A percentile compares a stretch with the other conserved stretches of the same genome.
Evolutionary conservation across 2,797 vertebrate species (phyloP).

Genomic region (Triplophysa yarkandensis): DNA sequence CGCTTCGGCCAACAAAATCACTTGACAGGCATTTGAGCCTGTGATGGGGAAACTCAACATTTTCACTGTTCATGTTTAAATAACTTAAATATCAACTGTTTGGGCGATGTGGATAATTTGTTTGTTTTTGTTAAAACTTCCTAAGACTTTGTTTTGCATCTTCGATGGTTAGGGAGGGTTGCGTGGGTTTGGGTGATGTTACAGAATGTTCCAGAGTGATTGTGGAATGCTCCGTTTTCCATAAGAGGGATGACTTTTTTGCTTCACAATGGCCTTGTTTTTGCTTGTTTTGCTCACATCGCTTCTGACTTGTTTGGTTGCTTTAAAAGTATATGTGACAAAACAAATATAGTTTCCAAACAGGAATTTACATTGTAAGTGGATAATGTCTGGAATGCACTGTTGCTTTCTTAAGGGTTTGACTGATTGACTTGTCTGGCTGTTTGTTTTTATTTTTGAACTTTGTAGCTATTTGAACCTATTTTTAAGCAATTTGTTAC

Average conservation of each 20-base stretch:
- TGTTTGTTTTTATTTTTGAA: constrained; percentile 5
- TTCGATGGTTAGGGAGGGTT: constrained; percentile 38
- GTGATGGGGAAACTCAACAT: neutral
- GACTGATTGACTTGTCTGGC: constrained; percentile 6
- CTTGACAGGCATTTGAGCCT: neutral
- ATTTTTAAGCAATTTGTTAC: no score
- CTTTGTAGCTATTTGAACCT: no score
- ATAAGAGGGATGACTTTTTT: constrained; percentile 17
- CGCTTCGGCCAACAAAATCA: neutral
- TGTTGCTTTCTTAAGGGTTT: constrained; percentile 5
- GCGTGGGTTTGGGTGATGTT: constrained; percentile 56
- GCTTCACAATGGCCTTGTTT: constrained; percentile 23
- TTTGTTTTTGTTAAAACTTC: constrained; percentile 12
- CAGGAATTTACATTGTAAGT: constrained; percentile 38
- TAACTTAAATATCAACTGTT: constrained; percentile 5
- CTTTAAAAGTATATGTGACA: constrained; percentile 21
- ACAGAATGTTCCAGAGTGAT: constrained; percentile 70
- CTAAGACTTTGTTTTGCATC: constrained; percentile 12
- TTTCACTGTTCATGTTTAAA: neutral
- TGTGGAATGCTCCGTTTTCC: constrained; percentile 65
- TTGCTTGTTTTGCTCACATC: constrained; percentile 39
- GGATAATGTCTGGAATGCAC: constrained; percentile 6
- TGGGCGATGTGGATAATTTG: neutral
- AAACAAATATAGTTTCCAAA: constrained; percentile 23
- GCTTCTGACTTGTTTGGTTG: constrained; percentile 24